Base-by-base conservation (phyloP, 2,113 vertebrate genomes). In the Oreochromis niloticus region DNA sequence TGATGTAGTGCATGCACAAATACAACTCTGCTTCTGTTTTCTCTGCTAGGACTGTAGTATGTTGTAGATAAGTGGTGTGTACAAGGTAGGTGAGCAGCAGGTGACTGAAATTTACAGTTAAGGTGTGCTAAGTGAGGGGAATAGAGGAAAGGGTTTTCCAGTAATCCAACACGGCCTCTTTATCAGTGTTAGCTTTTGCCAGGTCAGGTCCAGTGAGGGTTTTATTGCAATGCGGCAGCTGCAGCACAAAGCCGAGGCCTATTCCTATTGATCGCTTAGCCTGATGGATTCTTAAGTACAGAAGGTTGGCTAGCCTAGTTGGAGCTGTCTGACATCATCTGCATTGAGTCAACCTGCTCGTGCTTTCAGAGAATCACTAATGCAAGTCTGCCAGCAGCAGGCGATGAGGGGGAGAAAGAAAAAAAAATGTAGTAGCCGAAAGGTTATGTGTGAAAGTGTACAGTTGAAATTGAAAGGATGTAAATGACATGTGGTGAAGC, bases 241-340 rank as follows among this genome's bases (percentile, higher is more conserved):
- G 90, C 91, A 92, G 85, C 88, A 90, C 88, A 91, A 92, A 92
- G 90, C 66, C 52, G 19, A 30, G 80, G 85, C 86, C 89, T 88
- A 83, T 92, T 91, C 80, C 61, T 94, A 95, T 95, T 93, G 94
- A 95, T 93, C 39, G 55, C 83, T 82, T 87, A 92, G 88, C 89
- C 83, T 92, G 93, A 92, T 94, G 91, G 87, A 92, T 95, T 95
- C 89, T 93, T 92, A 94, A 93, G 91, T 94, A 95, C 93, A 93
- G 86, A 75, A 78, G 81, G 66, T 83, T 91, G 87, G 90, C 89
- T 87, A 46, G 93, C 83, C 81, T 90, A 87, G 89, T 92, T 88
- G 63, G 73, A 91, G 83, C 78, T 63, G 82, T 75, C 88, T 87
- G 89, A 87, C 88, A 90, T 94, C 90, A 94, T 92, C 89, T 90